Base-by-base conservation (phyloP, 2,888 invertebrate species). In the Gastrophysa polygoni region DNA sequence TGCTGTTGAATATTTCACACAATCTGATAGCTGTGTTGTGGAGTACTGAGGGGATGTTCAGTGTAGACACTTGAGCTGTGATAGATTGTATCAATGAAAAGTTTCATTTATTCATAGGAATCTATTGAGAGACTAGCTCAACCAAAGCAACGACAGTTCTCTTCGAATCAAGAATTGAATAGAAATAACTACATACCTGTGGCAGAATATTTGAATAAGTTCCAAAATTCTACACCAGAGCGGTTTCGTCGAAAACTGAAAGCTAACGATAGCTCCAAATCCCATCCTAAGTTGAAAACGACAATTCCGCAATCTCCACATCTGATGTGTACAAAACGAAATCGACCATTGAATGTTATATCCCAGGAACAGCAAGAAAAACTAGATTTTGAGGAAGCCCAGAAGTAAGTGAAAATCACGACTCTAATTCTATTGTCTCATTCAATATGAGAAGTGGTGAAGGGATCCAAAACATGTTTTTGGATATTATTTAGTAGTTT, bases 301-400 rank as follows among this genome's bases (percentile, higher is more conserved):
- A 87, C 86, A 6, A 73, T 82, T 44, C 84, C 87, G 0, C 84
- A 84, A 49, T 85, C 86, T 2, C 87, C 86, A 0, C 81, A 82
- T 74, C 77, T 86, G 10, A 81, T 80, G 70, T 85, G 87, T n/a
- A 85, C 84, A 68, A 75, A 77, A 0, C 85, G 91, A 29, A 77
- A 81, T 0, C 82, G 91, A 32, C 83, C 86, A 0, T 75, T 82
- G 0, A 82, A 83, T 52, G 79, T 84, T n/a, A 68, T 87, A 14
- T 87, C 87, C 11, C 84, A 84, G 56, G 84, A 87, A 66, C 87
- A 91, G 69, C 81, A 83, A 51, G 90, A 91, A 75, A 82, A 85
- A 64, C 72, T 84, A 69, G 88, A 89, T 75, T 64, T 87, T 0
- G 87, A 89, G 75, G 88, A 90, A 77, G 83, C 88, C 8, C 86